Evolutionary conservation across 64 coral and sea anemone genomes (phyloP), one percentile per base, ranked within the genome.

Genomic region (Montipora sp.): DNA sequence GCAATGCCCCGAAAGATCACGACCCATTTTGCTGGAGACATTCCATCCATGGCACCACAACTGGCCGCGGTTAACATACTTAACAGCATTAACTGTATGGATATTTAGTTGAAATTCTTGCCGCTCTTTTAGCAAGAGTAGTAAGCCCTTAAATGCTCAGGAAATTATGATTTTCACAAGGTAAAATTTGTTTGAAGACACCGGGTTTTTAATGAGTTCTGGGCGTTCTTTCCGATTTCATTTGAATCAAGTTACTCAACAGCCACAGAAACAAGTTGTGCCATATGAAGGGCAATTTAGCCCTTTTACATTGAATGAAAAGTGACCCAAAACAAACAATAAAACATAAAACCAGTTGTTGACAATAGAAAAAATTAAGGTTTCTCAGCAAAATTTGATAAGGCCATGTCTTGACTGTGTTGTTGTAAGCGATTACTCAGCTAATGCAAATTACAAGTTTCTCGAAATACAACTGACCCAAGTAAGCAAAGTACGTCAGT

Each of bases 361-460:
- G 67, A 83, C 44, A 59, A 67, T 22, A 48, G 60, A 63, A 71
- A 85, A 72, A 67, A 85, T 18, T 49, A 85, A 50, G 65, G 47
- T 85, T 70, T 68, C 59, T 48, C 68, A 71, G 66, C 44, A 50
- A 85, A 85, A 71, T 85, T 71, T 70, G 46, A 19, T 72, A 50
- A 85, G 63, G n/a, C 47, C 48, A 85, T 72, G 16, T 43, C 43
- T n/a, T 19, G 80, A 67, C 60, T 83, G 10, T 85, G 61, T 85
- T 72, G 5, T 85, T 67, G 45, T 46, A 85, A 85, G 65, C 7
- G 82, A 85, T 85, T 85, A 71, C 21, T 59, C 82, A 71, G 48
- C 47, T 72, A 85, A 69, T 70, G 61, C 82, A 14, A 50, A 67
- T 85, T 72, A 72, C 60, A 71, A n/a, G 5, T 85, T 85, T 72